Evolutionary conservation across 2,888 invertebrate species (phyloP).

Genomic region (Meliscaeva auricollis): DNA sequence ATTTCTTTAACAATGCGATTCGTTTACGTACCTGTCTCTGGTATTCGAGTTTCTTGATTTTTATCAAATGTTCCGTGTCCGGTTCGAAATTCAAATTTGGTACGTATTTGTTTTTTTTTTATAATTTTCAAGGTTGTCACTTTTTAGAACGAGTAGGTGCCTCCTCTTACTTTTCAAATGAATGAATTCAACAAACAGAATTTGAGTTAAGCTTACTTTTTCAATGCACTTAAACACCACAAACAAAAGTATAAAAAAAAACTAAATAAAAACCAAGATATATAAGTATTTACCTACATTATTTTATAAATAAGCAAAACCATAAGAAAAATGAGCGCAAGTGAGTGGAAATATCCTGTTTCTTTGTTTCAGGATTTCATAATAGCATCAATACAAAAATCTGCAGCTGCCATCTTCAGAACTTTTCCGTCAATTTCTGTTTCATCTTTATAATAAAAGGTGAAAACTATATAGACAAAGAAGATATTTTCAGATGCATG

Average conservation of each 20-base stretch:
- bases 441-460: background rate
- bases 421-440: constrained; percentile 1
- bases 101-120: too few relatives aligned
- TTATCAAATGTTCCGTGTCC: too few relatives aligned
- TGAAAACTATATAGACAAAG: background rate
- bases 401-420: constrained; percentile 6
- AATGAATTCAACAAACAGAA: too few relatives aligned
- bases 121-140: too few relatives aligned
- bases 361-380: background rate
- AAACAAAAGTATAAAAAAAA: background rate
- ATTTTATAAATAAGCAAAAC: background rate
- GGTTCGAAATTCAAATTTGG: too few relatives aligned
- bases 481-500: background rate
- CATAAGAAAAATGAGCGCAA: background rate
- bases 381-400: background rate
- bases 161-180: too few relatives aligned
- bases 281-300: too few relatives aligned
- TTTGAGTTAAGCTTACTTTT: too few relatives aligned
- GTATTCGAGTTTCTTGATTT: too few relatives aligned
- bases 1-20: too few relatives aligned
- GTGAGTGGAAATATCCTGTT: background rate
- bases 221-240: background rate
- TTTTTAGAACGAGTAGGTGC: too few relatives aligned
- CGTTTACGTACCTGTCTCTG: too few relatives aligned
- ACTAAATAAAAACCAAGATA: background rate